phyloP scores from a whole-genome alignment of 2,888 invertebrate species.

The Nomada goodeniana region DNA sequence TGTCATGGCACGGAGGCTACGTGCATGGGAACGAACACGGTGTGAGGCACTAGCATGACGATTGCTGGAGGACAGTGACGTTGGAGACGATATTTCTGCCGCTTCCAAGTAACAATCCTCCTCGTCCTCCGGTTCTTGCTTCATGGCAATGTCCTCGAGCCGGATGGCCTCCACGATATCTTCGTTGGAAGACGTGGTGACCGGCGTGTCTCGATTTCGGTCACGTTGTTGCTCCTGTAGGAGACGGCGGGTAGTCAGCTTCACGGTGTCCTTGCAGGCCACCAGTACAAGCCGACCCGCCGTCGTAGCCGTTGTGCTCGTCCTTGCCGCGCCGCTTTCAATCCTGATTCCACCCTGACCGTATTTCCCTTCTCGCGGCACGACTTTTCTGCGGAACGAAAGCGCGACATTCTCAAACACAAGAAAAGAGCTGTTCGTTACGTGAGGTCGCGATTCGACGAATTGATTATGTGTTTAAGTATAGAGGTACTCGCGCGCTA shows the following conservation, averaged over 20 bases:
- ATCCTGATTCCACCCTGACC: conserved; percentile 23
- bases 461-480: conserved; percentile 8
- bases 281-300: conserved; percentile 62
- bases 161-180: conserved; percentile 53
- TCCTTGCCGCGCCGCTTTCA: conserved; percentile 8
- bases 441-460: not conserved
- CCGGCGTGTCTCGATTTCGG: conserved; percentile 15
- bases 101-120: conserved; percentile 80
- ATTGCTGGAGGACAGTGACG: conserved; percentile 51
- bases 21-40: conserved; percentile 81
- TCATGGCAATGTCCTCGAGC: conserved; percentile 73
- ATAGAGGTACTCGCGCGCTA: not conserved
- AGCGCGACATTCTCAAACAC: conserved; percentile 45
- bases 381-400: conserved; percentile 47
- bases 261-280: conserved; percentile 69
- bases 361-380: conserved; percentile 22
- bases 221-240: conserved; percentile 55
- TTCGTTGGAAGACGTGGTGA: conserved; percentile 53
- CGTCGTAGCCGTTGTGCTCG: conserved; percentile 62
- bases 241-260: conserved; percentile 61
- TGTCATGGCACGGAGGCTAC: conserved; percentile 82
- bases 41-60: conserved; percentile 53
- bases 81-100: conserved; percentile 58
- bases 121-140: conserved; percentile 81
- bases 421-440: not conserved